Base-by-base conservation (phyloP, 1,140 invertebrate species). In the Maniola jurtina region DNA sequence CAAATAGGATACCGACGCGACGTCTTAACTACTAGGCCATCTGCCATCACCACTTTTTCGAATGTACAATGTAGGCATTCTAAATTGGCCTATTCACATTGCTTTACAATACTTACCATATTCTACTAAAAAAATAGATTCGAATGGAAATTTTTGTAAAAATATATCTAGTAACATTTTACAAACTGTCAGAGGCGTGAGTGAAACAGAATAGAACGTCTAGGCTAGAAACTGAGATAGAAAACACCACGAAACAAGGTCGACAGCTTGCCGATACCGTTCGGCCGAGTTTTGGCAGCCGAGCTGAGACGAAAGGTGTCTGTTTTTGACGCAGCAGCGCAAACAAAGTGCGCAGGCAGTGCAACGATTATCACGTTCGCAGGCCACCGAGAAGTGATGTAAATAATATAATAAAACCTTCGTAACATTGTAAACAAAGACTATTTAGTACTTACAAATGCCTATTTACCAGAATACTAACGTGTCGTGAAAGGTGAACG, bases 291-390 rank as follows among this genome's bases (percentile, higher is more conserved):
- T 77, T 79, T 64, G 61, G 50, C 16, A 66, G 42, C 70, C 71
- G 64, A 72, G 64, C 70, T 14, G 55, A 38, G 35, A 40, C 15
- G 25, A 33, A 52, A 33, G 13, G 10, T 3, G 75, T 78, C 71
- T 87, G 84, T 86, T 86, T 86, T 88, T 86, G 87, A 89, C 86
- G 86, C 84, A 89, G 82, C 85, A 84, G 84, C 86, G 88, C 86
- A 81, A 84, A 64, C 80, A 79, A 85, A 79, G 85, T 79, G 84
- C 86, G 85, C 83, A 83, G 88, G 84, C 79, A 83, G 88, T 83
- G 86, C 83, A 88, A 83, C 84, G 86, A 88, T 85, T 87, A 83
- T 79, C 72, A 80, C 83, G 83, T 86, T 87, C 73, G 84, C 77
- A 89, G 84, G 80, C 82, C 83, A 72, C 79, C 76, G 71, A 79